A percentile compares a stretch with the other conserved stretches of the same genome.
Conservation (phyloP, 2,113 vertebrate genomes). For the Ictalurus furcatus region DNA sequence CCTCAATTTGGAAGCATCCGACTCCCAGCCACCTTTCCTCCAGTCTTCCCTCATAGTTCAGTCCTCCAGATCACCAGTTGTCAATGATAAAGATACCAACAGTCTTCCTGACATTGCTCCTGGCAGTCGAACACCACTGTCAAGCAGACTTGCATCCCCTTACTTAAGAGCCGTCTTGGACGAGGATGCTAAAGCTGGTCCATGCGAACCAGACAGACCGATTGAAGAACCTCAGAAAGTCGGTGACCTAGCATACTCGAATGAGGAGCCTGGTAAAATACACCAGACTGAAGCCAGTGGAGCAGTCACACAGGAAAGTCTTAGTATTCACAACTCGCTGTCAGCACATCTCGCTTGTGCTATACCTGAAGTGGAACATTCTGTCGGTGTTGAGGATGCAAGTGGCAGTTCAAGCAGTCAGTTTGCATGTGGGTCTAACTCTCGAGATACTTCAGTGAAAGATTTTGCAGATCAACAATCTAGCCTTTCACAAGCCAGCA, state of each 20-base stretch:
- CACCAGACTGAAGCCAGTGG: slow-evolving; percentile 66
- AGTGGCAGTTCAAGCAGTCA: slow-evolving; percentile 62
- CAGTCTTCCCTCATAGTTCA: slow-evolving; percentile 83
- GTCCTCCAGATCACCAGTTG: slow-evolving; percentile 86
- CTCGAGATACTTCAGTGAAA: slow-evolving; percentile 63
- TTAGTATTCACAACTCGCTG: slow-evolving; percentile 39
- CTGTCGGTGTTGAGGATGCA: slow-evolving; percentile 61
- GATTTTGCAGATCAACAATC: slow-evolving; percentile 58
- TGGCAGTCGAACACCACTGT: slow-evolving; percentile 69
- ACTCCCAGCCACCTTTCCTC: slow-evolving; percentile 89
- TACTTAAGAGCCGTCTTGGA: slow-evolving; percentile 85
- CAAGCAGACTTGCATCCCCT: slow-evolving; percentile 74
- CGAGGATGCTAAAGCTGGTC: slow-evolving; percentile 81
- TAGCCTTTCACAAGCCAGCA: slow-evolving; percentile 59
- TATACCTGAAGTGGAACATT: slow-evolving; percentile 72
- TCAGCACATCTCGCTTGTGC: slow-evolving; percentile 55
- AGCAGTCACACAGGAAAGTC: slow-evolving; percentile 66
- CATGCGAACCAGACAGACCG: slow-evolving; percentile 73
- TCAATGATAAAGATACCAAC: slow-evolving; percentile 81
- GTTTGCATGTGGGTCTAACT: slow-evolving; percentile 60
- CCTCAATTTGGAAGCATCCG: slow-evolving; percentile 83
- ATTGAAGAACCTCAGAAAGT: slow-evolving; percentile 74
- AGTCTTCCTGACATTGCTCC: slow-evolving; percentile 78
- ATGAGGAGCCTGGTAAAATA: slow-evolving; percentile 71
- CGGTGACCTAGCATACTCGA: slow-evolving; percentile 66